Conservation (phyloP, 1,140 invertebrate species). For the Metaphire vulgaris region DNA sequence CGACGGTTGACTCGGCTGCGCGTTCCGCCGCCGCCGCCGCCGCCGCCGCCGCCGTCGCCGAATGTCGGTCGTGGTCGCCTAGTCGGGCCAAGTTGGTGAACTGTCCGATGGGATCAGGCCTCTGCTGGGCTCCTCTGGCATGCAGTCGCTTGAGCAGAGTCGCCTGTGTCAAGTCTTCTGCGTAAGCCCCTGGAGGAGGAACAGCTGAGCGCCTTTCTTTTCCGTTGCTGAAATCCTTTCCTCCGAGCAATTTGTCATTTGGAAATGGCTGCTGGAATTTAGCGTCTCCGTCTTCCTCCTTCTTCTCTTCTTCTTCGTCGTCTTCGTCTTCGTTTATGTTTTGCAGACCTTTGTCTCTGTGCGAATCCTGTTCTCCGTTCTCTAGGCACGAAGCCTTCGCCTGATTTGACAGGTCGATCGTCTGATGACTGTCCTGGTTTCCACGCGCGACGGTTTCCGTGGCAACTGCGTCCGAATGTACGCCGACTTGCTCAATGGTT, state of each 20-base stretch:
- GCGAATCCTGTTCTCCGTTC: neutral
- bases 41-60: no score
- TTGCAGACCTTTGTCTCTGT: neutral
- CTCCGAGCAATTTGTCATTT: neutral
- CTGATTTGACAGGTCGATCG: neutral
- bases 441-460: neutral
- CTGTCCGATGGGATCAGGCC: no score
- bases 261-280: neutral
- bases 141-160: no score
- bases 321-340: slow-evolving; percentile 6
- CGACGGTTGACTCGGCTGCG: no score
- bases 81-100: no score
- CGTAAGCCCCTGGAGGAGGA: no score
- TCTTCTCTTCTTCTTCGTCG: neutral
- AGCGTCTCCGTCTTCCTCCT: neutral
- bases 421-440: neutral
- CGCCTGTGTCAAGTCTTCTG: no score
- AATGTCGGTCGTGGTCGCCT: no score
- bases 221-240: no score
- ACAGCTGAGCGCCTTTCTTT: no score
- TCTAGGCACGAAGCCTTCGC: neutral
- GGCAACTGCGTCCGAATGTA: neutral
- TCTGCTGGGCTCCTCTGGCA: no score
- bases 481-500: neutral
- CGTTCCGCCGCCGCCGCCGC: no score